Percentiles rank a stretch among this genome's conserved stretches.
These are phyloP conservation scores for Capricornis sumatraensis DNA, from an alignment of 2,113 vertebrate genomes.

Conservation along the genomic window DNA sequence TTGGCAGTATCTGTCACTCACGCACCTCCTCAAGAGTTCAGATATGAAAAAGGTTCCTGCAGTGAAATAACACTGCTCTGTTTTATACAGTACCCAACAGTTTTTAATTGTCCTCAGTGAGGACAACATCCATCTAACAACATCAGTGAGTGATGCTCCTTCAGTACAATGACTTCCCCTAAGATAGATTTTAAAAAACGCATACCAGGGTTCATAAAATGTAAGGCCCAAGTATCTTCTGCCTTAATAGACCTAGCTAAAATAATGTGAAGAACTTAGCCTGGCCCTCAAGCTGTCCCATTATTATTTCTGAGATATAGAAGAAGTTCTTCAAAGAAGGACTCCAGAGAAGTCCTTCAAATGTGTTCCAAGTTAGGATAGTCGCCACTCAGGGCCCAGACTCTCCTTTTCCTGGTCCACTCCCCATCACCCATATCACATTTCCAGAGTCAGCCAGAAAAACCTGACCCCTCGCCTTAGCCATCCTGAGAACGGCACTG, in stretches of 20 bases:
- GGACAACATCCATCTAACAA: neutral
- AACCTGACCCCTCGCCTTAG: neutral
- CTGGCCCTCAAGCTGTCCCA: neutral
- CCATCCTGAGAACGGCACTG: neutral
- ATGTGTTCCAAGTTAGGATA: neutral
- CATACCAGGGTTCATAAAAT: neutral
- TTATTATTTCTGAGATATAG: neutral
- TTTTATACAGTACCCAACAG: neutral
- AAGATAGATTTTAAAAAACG: neutral
- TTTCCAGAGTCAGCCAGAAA: neutral
- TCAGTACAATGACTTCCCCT: neutral
- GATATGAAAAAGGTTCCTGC: neutral
- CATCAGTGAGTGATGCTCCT: neutral
- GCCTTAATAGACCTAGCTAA: neutral
- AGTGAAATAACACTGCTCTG: neutral
- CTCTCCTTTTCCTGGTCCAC: neutral
- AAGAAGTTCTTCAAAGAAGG: neutral
- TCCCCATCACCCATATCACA: neutral
- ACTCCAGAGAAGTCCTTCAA: neutral
- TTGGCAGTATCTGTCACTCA: neutral
- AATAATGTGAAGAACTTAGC: neutral
- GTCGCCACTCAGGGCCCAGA: neutral
- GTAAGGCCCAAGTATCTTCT: neutral
- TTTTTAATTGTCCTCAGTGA: neutral
- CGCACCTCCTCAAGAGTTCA: neutral